Evolutionary conservation across 2,888 invertebrate species (phyloP).

Genomic region (Tiphia femorata): DNA sequence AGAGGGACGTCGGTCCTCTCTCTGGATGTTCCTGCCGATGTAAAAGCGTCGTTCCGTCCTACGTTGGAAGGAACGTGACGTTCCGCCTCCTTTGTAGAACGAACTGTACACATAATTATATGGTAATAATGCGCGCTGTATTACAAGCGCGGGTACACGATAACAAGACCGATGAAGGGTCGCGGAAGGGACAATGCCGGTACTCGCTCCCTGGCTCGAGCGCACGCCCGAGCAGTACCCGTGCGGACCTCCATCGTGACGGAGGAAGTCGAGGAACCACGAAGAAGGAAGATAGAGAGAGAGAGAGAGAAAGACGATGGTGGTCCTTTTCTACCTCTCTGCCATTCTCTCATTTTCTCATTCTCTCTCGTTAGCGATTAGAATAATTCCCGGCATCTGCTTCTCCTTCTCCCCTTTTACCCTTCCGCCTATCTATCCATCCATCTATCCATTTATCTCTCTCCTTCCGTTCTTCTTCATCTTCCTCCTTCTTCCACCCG

Average conservation of each 20-base stretch:
- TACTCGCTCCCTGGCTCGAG: conserved; percentile 22
- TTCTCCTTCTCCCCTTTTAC: too few relatives aligned
- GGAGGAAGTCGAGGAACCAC: not conserved
- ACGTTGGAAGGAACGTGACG: conserved; percentile 17
- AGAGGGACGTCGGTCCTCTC: too few relatives aligned
- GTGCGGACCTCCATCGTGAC: not conserved
- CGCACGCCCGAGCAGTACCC: not conserved
- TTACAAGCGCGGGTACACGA: conserved; percentile 41
- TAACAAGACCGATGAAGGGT: conserved; percentile 44
- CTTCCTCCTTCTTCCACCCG: too few relatives aligned
- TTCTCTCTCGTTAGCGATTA: too few relatives aligned
- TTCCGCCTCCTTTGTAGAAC: conserved; percentile 22
- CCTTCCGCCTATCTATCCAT: too few relatives aligned
- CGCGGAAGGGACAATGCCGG: conserved; percentile 40
- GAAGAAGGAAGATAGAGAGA: conserved; percentile 1
- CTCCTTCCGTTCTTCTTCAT: too few relatives aligned
- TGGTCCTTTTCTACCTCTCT: too few relatives aligned
- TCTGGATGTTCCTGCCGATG: too few relatives aligned
- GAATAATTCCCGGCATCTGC: too few relatives aligned
- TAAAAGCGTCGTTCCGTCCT: not conserved
- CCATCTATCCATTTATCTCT: too few relatives aligned
- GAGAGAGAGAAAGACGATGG: not conserved
- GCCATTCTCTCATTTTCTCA: too few relatives aligned
- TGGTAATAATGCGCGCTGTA: conserved; percentile 45
- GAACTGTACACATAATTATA: conserved; percentile 41